Evolutionary conservation across 1,140 invertebrate genomes (phyloP).

Genomic region (Brachionus calyciflorus): DNA sequence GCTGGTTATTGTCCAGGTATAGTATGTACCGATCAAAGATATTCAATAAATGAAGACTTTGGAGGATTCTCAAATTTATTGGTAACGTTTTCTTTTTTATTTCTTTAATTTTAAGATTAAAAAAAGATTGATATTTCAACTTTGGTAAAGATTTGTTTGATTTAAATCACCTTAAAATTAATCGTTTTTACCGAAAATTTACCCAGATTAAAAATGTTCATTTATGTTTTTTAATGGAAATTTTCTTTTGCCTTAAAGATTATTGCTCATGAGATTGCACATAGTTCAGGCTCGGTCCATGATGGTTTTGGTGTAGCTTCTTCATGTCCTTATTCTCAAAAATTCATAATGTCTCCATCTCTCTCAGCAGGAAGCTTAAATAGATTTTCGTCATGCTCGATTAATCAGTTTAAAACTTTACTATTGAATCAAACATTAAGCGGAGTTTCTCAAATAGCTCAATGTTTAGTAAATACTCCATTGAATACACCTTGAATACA

Average conservation of each 20-base stretch:
- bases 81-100: not conserved
- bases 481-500: not conserved
- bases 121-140: not conserved
- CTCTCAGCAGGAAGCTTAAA: not conserved
- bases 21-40: not conserved
- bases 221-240: not conserved
- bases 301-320: not conserved
- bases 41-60: conserved; percentile 41
- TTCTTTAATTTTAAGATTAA: not conserved
- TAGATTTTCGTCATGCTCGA: conserved; percentile 37
- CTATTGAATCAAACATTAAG: not conserved
- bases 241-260: not conserved
- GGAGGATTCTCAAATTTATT: conserved; percentile 26
- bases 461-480: conserved; percentile 12
- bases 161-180: not conserved
- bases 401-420: not conserved
- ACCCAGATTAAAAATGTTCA: not conserved
- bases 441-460: not conserved
- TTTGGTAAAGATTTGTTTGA: not conserved
- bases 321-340: not conserved
- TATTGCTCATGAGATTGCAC: conserved; percentile 37
- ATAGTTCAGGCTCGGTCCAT: not conserved
- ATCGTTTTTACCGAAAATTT: not conserved
- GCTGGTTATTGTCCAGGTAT: conserved; percentile 10
- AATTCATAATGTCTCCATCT: conserved; percentile 18